phyloP scores from a whole-genome alignment of 2,888 invertebrate genomes.

The Stenodema calcarata region DNA sequence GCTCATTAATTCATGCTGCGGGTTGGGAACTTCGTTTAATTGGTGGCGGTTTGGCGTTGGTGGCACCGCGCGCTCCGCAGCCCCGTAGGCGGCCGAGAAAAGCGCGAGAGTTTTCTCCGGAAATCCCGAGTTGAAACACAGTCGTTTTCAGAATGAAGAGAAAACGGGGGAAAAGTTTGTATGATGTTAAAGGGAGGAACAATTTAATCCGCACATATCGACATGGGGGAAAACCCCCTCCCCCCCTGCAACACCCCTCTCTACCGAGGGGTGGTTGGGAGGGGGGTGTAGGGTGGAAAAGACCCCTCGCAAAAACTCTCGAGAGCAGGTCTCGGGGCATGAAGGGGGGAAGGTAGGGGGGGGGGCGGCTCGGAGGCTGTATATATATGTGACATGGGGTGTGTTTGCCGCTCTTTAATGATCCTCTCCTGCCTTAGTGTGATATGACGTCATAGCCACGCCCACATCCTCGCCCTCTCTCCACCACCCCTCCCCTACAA shows the following conservation, averaged over 20 bases:
- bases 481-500: neutral
- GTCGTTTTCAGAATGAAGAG: neutral
- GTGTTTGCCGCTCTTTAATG: slow-evolving; percentile 51
- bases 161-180: slow-evolving; percentile 4
- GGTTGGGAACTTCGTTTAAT: too few species aligned
- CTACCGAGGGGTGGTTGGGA: neutral
- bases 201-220: slow-evolving; percentile 40
- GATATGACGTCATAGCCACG: slow-evolving; percentile 50
- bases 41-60: too few species aligned
- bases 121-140: neutral
- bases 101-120: neutral
- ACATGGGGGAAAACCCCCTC: neutral
- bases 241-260: neutral
- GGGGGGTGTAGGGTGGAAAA: neutral
- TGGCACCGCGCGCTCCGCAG: too few species aligned
- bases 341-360: neutral
- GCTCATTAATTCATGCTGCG: too few species aligned
- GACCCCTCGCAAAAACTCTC: slow-evolving; percentile 3
- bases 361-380: slow-evolving; percentile 31
- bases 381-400: slow-evolving; percentile 46
- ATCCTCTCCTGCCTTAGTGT: slow-evolving; percentile 47
- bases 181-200: neutral
- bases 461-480: slow-evolving; percentile 26
- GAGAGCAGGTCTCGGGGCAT: neutral
- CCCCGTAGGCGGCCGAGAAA: neutral